Base-by-base conservation (phyloP, 1,140 invertebrate genomes). In the Tachypleus tridentatus region DNA sequence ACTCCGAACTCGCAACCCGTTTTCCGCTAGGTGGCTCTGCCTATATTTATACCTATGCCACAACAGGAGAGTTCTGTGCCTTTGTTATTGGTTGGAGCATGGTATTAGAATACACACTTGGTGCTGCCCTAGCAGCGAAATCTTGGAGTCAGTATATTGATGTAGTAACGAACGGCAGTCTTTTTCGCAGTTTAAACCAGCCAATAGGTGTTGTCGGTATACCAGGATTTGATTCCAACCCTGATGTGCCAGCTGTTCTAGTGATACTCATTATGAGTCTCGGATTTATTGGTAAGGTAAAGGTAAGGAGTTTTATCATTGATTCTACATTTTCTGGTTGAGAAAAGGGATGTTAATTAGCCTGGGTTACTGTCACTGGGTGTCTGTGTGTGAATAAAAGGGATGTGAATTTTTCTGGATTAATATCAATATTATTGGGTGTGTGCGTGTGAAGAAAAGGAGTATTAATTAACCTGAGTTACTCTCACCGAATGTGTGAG, bases 91-190 rank as follows among this genome's bases (percentile, higher is more conserved):
- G 79, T 3, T 80, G 79, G 79, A 77, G 78, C 67, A 73, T 80
- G 9, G 74, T 80, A 29, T 65, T 80, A 57, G 58, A 67, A 72
- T 79, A 79, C 73, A 74, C 77, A 9, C 78, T 92, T 75, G 91
- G 91, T 71, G 91, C 64, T 10, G 65, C 68, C 2, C 51, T 69
- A 8, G 68, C 68, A 7, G 60, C 60, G 3, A 69, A 69, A 52
- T 62, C 65, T 4, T 69, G 62, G n/a, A 62, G 63, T n/a, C 65
- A 67, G 49, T 67, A 69, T 54, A 5, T 67, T 4, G 65, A 69
- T 50, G 63, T 57, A 8, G 51, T 67, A 7, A 49, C 59, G 5
- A 63, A 64, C 9, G 49, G 59, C 4, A n/a, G 49, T 8, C 3
- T 67, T 8, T 67, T 51, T 6, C 5, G 49, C 3, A 3, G 9